Percentiles rank a stretch among this genome's conserved stretches.
Conservation (phyloP, 2,113 vertebrate genomes). For the Azemiops feae region DNA sequence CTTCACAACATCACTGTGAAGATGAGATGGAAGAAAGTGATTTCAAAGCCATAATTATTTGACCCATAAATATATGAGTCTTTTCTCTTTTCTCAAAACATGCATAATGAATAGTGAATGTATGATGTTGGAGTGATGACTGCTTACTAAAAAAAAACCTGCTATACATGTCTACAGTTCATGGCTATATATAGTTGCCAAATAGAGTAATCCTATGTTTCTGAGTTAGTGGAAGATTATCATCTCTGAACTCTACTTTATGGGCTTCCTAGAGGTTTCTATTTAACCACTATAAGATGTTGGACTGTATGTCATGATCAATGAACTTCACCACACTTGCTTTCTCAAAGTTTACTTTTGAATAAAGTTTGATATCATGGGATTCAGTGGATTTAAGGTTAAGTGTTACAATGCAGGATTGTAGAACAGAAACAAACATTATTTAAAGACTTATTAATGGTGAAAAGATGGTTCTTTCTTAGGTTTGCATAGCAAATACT, state of each 20-base stretch:
- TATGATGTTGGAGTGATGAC: not conserved
- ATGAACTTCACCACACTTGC: not conserved
- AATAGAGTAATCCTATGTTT: not conserved
- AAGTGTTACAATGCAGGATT: not conserved
- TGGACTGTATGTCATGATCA: not conserved
- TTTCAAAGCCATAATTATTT: accelerated
- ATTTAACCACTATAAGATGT: not conserved
- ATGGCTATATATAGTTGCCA: not conserved
- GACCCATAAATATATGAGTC: not conserved
- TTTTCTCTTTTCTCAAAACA: not conserved
- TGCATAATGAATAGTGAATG: not conserved
- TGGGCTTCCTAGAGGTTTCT: not conserved
- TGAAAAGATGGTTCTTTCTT: not conserved
- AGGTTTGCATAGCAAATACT: not conserved
- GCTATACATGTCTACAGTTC: not conserved
- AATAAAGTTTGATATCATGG: not conserved
- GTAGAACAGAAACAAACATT: not conserved
- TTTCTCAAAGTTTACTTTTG: not conserved
- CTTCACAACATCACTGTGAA: not conserved
- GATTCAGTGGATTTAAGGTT: not conserved
- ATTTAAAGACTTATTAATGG: not conserved
- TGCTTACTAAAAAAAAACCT: not conserved
- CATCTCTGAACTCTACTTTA: not conserved
- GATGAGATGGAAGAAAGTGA: accelerated
- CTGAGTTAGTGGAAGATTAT: not conserved